Conservation (phyloP, 2,888 invertebrate genomes). For the Dendrolimus pini region DNA sequence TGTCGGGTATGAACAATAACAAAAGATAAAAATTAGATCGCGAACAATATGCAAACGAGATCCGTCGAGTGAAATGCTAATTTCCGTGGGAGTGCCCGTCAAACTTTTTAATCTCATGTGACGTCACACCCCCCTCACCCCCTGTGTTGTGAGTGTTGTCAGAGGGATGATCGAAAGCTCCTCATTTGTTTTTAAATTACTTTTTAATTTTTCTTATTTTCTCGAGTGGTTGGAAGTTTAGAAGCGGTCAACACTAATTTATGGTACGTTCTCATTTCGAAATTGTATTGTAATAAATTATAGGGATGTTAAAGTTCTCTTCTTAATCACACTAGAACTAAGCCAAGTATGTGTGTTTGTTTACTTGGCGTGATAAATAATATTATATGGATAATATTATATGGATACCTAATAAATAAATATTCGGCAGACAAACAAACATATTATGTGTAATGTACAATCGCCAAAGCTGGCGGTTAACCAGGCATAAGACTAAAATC, state of each 20-base stretch:
- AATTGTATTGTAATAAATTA: too few species aligned
- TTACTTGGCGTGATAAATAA: too few species aligned
- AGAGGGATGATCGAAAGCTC: constrained; percentile 70
- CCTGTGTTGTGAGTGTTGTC: constrained; percentile 33
- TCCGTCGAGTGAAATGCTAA: constrained; percentile 65
- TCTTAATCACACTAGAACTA: too few species aligned
- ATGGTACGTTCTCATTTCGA: too few species aligned
- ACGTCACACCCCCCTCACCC: constrained; percentile 39
- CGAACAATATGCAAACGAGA: constrained; percentile 59
- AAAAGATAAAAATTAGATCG: constrained; percentile 45
- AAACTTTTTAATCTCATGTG: constrained; percentile 77
- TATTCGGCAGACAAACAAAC: too few species aligned
- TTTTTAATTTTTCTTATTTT: constrained; percentile 72
- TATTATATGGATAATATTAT: too few species aligned
- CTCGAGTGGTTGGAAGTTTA: constrained; percentile 40
- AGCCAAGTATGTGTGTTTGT: too few species aligned
- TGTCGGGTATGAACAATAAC: constrained; percentile 28
- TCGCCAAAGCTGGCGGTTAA: too few species aligned
- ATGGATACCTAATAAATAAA: too few species aligned
- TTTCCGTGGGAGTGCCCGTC: constrained; percentile 70
- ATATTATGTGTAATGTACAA: too few species aligned
- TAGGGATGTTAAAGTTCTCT: too few species aligned
- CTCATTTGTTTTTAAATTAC: constrained; percentile 76
- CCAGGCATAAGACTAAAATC: too few species aligned
- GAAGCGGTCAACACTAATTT: background rate